Base-by-base conservation (phyloP, 2,888 invertebrate species). In the Hyppa rectilinea region DNA sequence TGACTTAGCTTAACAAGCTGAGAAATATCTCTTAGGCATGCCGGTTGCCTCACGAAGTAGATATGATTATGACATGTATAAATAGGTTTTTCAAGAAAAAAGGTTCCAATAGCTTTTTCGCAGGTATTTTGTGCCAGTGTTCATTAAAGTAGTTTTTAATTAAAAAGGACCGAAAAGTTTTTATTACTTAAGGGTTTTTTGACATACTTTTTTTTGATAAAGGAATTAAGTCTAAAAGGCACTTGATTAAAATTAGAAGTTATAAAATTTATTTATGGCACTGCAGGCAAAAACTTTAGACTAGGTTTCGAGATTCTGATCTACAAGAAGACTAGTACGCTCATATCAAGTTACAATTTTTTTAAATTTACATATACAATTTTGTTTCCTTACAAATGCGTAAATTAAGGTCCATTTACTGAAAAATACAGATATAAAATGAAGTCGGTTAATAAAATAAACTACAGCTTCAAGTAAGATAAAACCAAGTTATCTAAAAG, bases 141-240 rank as follows among this genome's bases (percentile, higher is more conserved):
- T 61, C 31, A 45, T 45, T 52, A 59, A 20, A 17, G 29, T 45
- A 14, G 5, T 50, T 55, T 58, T 38, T 55, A 77, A 70, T 74
- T 17, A 50, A 71, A 47, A 29, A 17, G 20, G 14, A 45, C 26
- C 36, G 4, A 29, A 53, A 70, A 38, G n/a, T 34, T 40, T 20
- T 38, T 53, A 36, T 31, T 40, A 34, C n/a, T n/a, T n/a, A 34
- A 38, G 31, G 36, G 17, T 43, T 36, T 0, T 43, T 34, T 40
- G 26, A 43, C 14, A 14, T 20, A 43, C n/a, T n/a, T n/a, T n/a
- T n/a, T n/a, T n/a, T n/a, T n/a, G n/a, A n/a, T n/a, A n/a, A n/a
- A n/a, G n/a, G n/a, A n/a, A n/a, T n/a, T n/a, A n/a, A n/a, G 12
- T 65, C 4, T 31, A 9, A 50, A 40, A 12, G 29, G n/a, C 10